These are phyloP conservation scores for Premnoplex brunnescens DNA, from an alignment of 2,797 vertebrate genomes.

Conservation along the genomic window DNA sequence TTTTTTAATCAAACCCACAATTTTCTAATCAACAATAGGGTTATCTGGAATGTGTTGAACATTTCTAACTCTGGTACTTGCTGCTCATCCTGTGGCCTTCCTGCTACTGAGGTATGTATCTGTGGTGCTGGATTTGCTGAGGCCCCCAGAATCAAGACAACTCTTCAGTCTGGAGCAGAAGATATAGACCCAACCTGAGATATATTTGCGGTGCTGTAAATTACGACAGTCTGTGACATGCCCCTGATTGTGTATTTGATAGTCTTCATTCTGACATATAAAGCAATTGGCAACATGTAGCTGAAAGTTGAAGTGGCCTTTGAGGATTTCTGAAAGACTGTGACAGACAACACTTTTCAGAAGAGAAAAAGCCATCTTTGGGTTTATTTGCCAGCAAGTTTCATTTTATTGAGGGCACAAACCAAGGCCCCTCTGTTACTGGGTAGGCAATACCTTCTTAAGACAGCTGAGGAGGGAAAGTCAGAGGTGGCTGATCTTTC, in stretches of 20 bases:
- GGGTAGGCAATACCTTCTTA: constrained; percentile 23
- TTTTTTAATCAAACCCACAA: background rate
- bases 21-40: background rate
- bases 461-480: constrained; percentile 36
- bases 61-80: background rate
- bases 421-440: constrained; percentile 23
- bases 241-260: background rate
- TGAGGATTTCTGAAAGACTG: background rate
- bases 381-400: background rate
- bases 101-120: background rate
- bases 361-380: background rate
- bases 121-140: background rate
- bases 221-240: background rate
- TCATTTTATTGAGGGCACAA: constrained; percentile 37
- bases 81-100: background rate
- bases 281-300: background rate
- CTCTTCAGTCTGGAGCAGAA: background rate
- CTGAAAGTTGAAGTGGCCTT: background rate
- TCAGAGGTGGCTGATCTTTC: constrained; percentile 45
- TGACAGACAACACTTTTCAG: background rate
- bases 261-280: background rate
- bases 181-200: background rate
- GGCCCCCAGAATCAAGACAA: background rate
- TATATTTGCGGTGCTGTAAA: background rate
- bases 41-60: background rate